phyloP scores from a whole-genome alignment of 2,888 invertebrate species.

The Cerastis leucographa region DNA sequence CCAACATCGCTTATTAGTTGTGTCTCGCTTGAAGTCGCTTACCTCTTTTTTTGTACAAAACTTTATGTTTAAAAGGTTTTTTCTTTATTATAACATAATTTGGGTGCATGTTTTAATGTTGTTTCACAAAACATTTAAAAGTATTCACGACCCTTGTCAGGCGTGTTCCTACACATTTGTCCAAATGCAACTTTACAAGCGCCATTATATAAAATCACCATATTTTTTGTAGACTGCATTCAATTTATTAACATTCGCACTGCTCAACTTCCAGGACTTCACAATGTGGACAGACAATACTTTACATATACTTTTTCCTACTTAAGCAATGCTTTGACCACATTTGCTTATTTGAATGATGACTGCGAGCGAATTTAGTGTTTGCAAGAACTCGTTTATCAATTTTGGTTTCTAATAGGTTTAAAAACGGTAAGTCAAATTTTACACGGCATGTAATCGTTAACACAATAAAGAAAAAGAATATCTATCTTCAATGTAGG shows the following conservation, averaged over 20 bases:
- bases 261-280: slow-evolving; percentile 48
- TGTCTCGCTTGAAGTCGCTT: slow-evolving; percentile 32
- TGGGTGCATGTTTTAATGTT: slow-evolving; percentile 75
- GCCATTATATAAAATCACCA: slow-evolving; percentile 67
- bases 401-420: slow-evolving; percentile 19
- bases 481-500: slow-evolving; percentile 58
- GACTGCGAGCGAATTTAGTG: slow-evolving; percentile 14
- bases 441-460: slow-evolving; percentile 42
- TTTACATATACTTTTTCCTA: slow-evolving; percentile 44
- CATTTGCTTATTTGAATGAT: slow-evolving; percentile 30
- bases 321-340: slow-evolving; percentile 25
- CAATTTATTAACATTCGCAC: slow-evolving; percentile 59
- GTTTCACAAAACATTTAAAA: slow-evolving; percentile 80
- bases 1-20: slow-evolving; percentile 44
- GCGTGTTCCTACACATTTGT: slow-evolving; percentile 71
- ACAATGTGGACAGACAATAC: slow-evolving; percentile 34
- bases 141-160: slow-evolving; percentile 77
- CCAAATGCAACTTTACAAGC: slow-evolving; percentile 72
- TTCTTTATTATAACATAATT: slow-evolving; percentile 74
- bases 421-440: slow-evolving; percentile 31
- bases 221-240: slow-evolving; percentile 62
- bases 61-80: slow-evolving; percentile 50
- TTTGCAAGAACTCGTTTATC: slow-evolving; percentile 17
- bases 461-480: slow-evolving; percentile 45
- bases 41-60: slow-evolving; percentile 53